Evolutionary conservation across 2,888 invertebrate genomes (phyloP), one percentile per base, ranked within the genome.

Genomic region (Amphipyra tragopoginis): DNA sequence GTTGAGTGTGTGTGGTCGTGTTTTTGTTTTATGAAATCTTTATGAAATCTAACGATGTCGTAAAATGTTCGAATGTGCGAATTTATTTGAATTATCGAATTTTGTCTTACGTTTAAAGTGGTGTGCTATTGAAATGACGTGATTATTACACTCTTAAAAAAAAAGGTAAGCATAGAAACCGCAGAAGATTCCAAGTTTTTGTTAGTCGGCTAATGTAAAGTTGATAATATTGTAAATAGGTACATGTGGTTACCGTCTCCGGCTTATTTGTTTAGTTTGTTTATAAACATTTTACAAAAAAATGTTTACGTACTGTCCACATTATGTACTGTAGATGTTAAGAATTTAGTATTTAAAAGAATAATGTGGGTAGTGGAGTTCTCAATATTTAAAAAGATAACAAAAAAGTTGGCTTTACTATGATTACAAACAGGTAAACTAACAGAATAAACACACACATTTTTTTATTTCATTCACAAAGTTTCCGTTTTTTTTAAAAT

Each of bases 41-140:
- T n/a, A n/a, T 66, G 7, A 5, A 7, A 29, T 7, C 29, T 29
- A 21, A 57, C 72, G 78, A 85, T 86, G 83, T 83, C 82, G 85
- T 86, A 86, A 88, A 90, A 92, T 91, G 89, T 84, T 84, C 77
- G 74, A 79, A 74, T 81, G 77, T 84, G 78, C 79, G 72, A 82
- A 83, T 82, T 81, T 85, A 81, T 79, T 77, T 74, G 77, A 69
- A 47, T 69, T 21, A 80, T 72, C 68, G 62, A 80, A 84, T 80
- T 75, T 75, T 77, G 75, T 79, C 68, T 71, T 80, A 77, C 67
- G 79, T 79, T 81, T 74, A 59, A 77, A 82, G 85, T 88, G 75
- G 71, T 86, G 83, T 77, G 68, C 77, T 75, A 76, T 80, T 82
- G 84, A 85, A 83, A 85, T 86, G 77, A 80, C 80, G 68, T 84